Evolutionary conservation across 2,888 invertebrate species (phyloP).

Genomic region (Notodonta ziczac): DNA sequence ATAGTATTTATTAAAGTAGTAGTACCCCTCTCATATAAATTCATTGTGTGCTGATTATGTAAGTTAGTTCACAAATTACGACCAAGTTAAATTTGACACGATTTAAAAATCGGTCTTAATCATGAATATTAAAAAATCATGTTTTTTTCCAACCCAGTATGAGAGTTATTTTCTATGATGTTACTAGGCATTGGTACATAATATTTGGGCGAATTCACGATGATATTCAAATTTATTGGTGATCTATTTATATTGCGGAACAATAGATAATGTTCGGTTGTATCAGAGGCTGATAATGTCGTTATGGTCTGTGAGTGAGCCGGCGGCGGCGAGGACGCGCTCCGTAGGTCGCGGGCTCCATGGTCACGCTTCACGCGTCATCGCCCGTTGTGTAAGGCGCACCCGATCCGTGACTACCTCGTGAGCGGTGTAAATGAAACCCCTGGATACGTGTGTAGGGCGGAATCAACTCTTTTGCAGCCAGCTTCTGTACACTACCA

Average conservation of each 20-base stretch:
- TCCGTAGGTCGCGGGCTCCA: conserved; percentile 68
- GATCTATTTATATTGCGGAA: conserved; percentile 45
- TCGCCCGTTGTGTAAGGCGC: conserved; percentile 52
- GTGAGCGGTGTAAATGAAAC: conserved; percentile 22
- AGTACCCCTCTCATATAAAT: too few relatives aligned
- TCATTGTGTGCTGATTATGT: too few relatives aligned
- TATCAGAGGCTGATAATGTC: conserved; percentile 47
- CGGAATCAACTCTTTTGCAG: conserved; percentile 1
- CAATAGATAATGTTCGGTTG: conserved; percentile 47
- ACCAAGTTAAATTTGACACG: too few relatives aligned
- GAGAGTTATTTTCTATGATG: too few relatives aligned
- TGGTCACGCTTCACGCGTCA: conserved; percentile 76
- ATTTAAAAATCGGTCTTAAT: too few relatives aligned
- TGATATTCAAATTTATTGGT: conserved; percentile 8
- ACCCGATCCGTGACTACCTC: conserved; percentile 42
- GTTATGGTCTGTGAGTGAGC: conserved; percentile 69
- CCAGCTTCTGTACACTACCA: not conserved
- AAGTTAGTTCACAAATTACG: too few relatives aligned
- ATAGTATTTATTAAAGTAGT: too few relatives aligned
- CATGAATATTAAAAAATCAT: too few relatives aligned
- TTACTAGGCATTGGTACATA: too few relatives aligned
- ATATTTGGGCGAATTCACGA: too few relatives aligned
- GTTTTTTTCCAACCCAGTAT: too few relatives aligned
- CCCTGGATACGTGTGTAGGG: not conserved
- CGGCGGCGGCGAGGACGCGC: conserved; percentile 58